A percentile compares a stretch with the other conserved stretches of the same genome.
These are phyloP conservation scores for Magallana gigas DNA, from an alignment of 1,140 invertebrate species.

Conservation along the genomic window DNA sequence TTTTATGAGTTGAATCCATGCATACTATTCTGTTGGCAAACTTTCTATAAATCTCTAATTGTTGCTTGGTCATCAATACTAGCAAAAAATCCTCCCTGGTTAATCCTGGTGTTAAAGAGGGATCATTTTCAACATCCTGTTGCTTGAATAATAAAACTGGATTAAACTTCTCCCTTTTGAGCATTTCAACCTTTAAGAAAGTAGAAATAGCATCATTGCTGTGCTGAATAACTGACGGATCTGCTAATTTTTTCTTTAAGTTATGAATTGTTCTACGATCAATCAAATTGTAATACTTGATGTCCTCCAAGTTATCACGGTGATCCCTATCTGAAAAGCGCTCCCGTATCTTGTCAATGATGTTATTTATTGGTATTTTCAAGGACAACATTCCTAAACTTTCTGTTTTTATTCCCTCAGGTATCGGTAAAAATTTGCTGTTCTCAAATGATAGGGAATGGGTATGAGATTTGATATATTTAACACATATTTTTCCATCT, in stretches of 20 bases:
- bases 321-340: constrained; percentile 20
- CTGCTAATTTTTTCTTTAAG: constrained; percentile 33
- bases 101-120: not conserved
- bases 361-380: constrained; percentile 35
- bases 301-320: constrained; percentile 4
- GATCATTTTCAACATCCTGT: not conserved
- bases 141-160: constrained; percentile 39
- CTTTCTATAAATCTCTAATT: constrained; percentile 39
- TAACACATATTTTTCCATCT: constrained; percentile 6
- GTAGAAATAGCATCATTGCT: constrained; percentile 44
- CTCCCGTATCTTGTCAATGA: constrained; percentile 33
- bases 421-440: constrained; percentile 40
- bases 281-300: constrained; percentile 38
- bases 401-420: constrained; percentile 15
- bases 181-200: constrained; percentile 2
- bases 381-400: constrained; percentile 14
- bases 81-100: constrained; percentile 43
- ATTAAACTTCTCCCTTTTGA: constrained; percentile 14
- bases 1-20: constrained; percentile 47
- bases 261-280: not conserved
- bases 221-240: constrained; percentile 15
- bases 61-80: constrained; percentile 39
- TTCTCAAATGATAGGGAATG: constrained; percentile 41
- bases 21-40: constrained; percentile 47
- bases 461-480: constrained; percentile 41